Evolutionary conservation across 2,888 invertebrate species (phyloP), one percentile per base, ranked within the genome.

Genomic region (Mamestra brassicae): DNA sequence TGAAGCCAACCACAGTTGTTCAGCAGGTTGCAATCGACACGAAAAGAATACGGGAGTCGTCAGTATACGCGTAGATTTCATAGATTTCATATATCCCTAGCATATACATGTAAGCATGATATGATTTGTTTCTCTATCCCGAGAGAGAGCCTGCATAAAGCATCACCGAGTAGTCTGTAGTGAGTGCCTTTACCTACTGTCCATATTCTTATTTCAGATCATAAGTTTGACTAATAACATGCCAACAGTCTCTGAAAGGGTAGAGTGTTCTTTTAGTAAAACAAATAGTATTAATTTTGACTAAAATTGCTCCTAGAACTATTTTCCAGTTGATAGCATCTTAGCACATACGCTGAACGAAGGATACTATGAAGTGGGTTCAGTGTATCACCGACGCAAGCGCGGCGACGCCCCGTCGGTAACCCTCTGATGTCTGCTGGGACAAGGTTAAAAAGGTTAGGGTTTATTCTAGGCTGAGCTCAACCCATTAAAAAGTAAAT

Each of bases 401-500:
- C 62, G 62, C 62, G 62, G 26, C 26, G 42, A 61, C 42, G 61
- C 61, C 61, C 45, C 26, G 62, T 62, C 26, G 0, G 13, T 62
- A 62, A 45, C 34, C 7, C 62, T 45, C 26, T 26, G 26, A 7
- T 45, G 62, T 13, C 45, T n/a, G 26, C 26, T 45, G 7, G 11
- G 26, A 26, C 62, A 45, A 61, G 62, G 62, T 45, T 26, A 62
- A 45, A 62, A 62, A 45, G 62, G 45, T 62, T 26, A 62, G 45
- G 26, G 38, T 13, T 34, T 26, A 42, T 15, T 62, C 15, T 52
- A 72, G 10, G 10, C 6, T 34, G 34, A 50, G 15, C 26, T 2
- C 50, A 13, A 8, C 3, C 2, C 10, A 34, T 11, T 15, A 42
- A 65, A 75, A 52, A 55, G 36, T 15, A 10, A 3, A 45, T 1